These are phyloP conservation scores for Lagorchestes hirsutus DNA, from an alignment of 2,797 vertebrate species.

Conservation along the genomic window DNA sequence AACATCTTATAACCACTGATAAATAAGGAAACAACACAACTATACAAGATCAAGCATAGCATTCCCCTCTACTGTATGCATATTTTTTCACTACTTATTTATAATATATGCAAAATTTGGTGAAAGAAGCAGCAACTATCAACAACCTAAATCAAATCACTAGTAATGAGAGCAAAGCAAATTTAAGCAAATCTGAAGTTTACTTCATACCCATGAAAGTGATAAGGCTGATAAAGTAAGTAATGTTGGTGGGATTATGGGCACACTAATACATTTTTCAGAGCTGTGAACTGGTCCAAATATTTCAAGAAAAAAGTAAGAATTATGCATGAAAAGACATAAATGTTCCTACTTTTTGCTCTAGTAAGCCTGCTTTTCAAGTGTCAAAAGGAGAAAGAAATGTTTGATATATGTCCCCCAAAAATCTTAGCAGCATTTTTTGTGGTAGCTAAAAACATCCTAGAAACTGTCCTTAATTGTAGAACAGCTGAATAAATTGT, in stretches of 20 bases:
- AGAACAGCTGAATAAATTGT: neutral
- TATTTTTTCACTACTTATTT: neutral
- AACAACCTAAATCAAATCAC: neutral
- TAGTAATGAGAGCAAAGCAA: neutral
- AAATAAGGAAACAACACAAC: neutral
- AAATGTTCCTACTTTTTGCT: neutral
- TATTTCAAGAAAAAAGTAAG: neutral
- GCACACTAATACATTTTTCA: neutral
- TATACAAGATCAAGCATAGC: neutral
- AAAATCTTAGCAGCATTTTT: neutral
- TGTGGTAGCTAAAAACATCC: neutral
- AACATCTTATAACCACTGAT: neutral
- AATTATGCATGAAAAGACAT: neutral
- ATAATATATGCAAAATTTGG: neutral
- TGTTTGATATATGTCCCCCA: neutral
- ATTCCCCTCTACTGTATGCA: neutral
- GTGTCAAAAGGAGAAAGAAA: neutral
- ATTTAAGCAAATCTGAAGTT: neutral
- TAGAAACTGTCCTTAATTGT: neutral
- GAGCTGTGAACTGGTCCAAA: neutral
- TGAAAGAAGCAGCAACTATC: neutral
- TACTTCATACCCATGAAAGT: neutral
- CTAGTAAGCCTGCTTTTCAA: neutral
- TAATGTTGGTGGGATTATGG: neutral
- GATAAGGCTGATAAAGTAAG: neutral